Base-by-base conservation (phyloP, 2,797 vertebrate species). In the Ceryle rudis region DNA sequence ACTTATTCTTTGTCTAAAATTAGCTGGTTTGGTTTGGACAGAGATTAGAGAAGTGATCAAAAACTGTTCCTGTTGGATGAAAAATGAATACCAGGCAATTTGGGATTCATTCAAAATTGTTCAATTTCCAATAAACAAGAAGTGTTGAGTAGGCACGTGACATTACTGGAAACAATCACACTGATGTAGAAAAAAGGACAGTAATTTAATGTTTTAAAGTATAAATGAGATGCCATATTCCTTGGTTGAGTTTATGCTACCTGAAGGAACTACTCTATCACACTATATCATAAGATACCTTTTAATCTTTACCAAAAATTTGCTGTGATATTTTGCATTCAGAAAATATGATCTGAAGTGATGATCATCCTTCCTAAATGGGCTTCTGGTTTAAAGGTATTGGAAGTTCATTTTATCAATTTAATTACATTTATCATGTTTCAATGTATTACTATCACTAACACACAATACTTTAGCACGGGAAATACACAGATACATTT, bases 101-200 rank as follows among this genome's bases (percentile, higher is more conserved):
- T 85, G 77, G 26, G 23, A 29, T 31, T 74, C 5, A 6, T 84
- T 52, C 82, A 95, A 81, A 94, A 80, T 85, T 65, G 69, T 77
- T 96, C 65, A 28, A 42, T 88, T 95, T 92, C 89, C 82, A 65
- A 26, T 67, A 84, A 78, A 86, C 29, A 73, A 49, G 35, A 81
- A 83, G 19, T 37, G 57, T 86, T 74, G 77, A 95, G 66, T 25
- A 75, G 47, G 62, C n/a, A 69, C 17, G 55, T 44, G 58, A 86
- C 60, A 86, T 73, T 95, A 78, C 75, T 86, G 73, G 66, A 95
- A 95, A 80, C 51, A 96, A 91, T 82, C 58, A 80, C 14, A 57
- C 58, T 69, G 37, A 86, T 70, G 80, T 62, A 86, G 51, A 86
- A 96, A 66, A 95, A 96, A 67, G 41, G 35, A 10, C 44, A 60